Conservation (phyloP, 2,113 vertebrate species). For the Apodemus sylvaticus region DNA sequence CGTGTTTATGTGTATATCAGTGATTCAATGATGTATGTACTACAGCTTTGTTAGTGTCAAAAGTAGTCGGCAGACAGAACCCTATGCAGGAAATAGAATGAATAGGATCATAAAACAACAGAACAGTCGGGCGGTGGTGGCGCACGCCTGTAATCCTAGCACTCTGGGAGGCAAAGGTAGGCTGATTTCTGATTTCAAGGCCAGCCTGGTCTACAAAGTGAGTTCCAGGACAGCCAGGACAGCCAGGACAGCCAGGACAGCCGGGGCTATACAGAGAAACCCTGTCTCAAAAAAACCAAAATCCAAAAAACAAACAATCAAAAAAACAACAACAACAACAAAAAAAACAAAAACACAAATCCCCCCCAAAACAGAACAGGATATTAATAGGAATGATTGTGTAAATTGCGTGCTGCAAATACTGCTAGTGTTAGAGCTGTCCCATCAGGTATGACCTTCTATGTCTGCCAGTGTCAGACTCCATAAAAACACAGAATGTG, state of each 20-base stretch:
- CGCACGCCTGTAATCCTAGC: too few species aligned
- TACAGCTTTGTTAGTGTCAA: not conserved
- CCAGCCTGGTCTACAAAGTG: too few species aligned
- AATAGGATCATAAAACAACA: not conserved
- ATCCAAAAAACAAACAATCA: too few species aligned
- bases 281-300: too few species aligned
- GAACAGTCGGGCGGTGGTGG: too few species aligned
- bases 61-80: not conserved
- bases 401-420: not conserved
- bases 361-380: not conserved
- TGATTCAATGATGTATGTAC: not conserved
- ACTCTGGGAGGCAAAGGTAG: too few species aligned
- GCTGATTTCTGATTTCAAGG: too few species aligned
- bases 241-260: too few species aligned
- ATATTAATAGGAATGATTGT: not conserved
- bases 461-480: not conserved
- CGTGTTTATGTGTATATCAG: not conserved
- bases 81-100: not conserved
- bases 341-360: too few species aligned
- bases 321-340: too few species aligned
- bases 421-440: not conserved
- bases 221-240: too few species aligned
- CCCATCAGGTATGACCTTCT: not conserved
- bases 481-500: not conserved
- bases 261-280: too few species aligned